phyloP scores from a whole-genome alignment of 2,113 vertebrate genomes.

The Poeciliopsis turrubarensis region DNA sequence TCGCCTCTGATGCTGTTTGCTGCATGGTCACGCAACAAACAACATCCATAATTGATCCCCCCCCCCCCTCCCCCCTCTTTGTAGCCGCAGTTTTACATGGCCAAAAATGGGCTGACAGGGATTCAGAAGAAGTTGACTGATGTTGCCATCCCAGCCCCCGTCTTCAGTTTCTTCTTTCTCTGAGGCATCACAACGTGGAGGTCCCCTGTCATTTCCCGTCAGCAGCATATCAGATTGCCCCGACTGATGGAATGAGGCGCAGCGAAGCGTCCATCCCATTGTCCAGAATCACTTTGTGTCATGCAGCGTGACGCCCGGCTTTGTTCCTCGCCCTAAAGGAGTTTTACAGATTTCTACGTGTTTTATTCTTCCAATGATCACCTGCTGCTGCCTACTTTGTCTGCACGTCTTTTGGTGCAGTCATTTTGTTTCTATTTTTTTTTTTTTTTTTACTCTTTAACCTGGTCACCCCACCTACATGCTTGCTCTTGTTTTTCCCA shows the following conservation, averaged over 20 bases:
- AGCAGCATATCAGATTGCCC: constrained; percentile 12
- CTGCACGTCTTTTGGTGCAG: neutral
- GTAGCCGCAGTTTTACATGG: neutral
- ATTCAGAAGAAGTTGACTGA: neutral
- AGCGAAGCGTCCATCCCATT: constrained; percentile 4
- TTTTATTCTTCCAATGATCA: neutral
- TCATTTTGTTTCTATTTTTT: neutral
- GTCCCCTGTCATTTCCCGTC: constrained; percentile 35
- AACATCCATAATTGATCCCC: neutral
- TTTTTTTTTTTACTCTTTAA: neutral
- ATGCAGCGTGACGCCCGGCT: constrained; percentile 16
- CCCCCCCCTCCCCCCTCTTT: neutral
- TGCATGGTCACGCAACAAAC: neutral
- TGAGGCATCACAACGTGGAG: neutral
- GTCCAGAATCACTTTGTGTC: constrained; percentile 21
- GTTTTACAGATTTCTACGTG: neutral
- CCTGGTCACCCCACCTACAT: neutral
- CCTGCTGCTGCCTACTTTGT: neutral
- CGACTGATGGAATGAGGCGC: neutral
- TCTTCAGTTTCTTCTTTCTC: neutral
- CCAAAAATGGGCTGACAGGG: neutral
- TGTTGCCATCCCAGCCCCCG: neutral
- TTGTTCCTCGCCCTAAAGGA: neutral
- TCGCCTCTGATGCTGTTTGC: neutral
- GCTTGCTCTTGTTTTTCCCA: constrained; percentile 7